Evolutionary conservation across 2,797 vertebrate species (phyloP), one percentile per base, ranked within the genome.

Genomic region (Rhadinocentrus ornatus): DNA sequence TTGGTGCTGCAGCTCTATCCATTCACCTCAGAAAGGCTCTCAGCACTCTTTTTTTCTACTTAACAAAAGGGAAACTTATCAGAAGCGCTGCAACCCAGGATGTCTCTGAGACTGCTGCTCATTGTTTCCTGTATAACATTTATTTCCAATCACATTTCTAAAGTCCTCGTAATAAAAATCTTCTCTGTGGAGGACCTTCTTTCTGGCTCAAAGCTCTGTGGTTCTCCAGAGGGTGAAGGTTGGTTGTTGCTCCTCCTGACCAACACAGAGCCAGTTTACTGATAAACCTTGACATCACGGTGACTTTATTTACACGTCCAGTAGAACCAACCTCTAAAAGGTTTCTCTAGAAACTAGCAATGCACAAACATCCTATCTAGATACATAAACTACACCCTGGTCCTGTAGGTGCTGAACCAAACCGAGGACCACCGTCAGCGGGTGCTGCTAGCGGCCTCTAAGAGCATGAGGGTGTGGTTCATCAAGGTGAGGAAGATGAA

Each of bases 401-500:
- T 11, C 0, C 53, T 90, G 2, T 75, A 99, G 97, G 97, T 99
- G 71, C 90, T 99, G 81, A 99, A 99, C 92, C 97, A 99, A 86
- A 99, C 97, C 0, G 97, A 99, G 88, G 97, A 99, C 89, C 97
- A 99, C 78, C 96, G 97, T n/a, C 97, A 99, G 85, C 93, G 97
- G 57, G 97, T 99, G 70, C 89, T 99, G 61, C 97, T 99, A 90
- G 97, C 97, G 0, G 97, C 97, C 4, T 96, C 97, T n/a, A 99
- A 99, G 88, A 98, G 95, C 16, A 95, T 98, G 84, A 91, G 97
- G 0, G 97, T 99, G 16, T 99, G 98, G 98, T 99, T 99, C 93
- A 98, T 99, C 91, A 99, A 99, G 78, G 98, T 99, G 62, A 88
- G 97, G 85, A 99, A 99, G 93, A 99, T 99, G 98, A 99, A 99